Conservation (phyloP, 1,140 invertebrate genomes). For the Rhopalosiphum padi region DNA sequence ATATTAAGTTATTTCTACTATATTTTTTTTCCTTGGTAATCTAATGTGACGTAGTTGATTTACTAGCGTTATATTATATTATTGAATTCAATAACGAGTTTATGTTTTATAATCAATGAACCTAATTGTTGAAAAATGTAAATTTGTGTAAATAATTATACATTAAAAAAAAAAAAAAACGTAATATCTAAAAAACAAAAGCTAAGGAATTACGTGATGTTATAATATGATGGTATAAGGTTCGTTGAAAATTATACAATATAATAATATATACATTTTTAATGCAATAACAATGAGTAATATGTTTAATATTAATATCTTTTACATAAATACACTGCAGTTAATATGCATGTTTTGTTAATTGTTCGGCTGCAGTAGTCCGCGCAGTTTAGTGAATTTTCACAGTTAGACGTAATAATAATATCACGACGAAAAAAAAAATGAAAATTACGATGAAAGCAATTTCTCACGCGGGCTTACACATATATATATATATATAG, state of each 20-base stretch:
- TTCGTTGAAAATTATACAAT: background rate
- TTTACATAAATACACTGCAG: background rate
- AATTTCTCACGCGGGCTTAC: background rate
- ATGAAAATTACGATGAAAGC: background rate
- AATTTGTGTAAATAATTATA: background rate
- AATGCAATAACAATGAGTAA: background rate
- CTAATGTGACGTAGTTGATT: background rate
- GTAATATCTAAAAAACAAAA: background rate
- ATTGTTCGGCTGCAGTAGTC: background rate
- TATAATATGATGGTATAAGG: background rate
- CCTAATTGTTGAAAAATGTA: background rate
- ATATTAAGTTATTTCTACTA: background rate
- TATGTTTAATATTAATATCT: background rate
- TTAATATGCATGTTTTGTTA: background rate
- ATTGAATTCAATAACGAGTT: background rate
- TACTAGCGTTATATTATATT: background rate
- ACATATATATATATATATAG: background rate
- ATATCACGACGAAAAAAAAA: background rate
- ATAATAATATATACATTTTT: background rate
- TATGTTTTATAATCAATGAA: background rate
- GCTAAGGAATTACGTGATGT: background rate
- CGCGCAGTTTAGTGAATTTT: background rate
- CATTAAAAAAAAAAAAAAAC: background rate
- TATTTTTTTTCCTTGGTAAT: background rate
- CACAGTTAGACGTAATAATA: background rate